Conservation (phyloP, 2,888 invertebrate genomes). For the Eupithecia exiguata region DNA sequence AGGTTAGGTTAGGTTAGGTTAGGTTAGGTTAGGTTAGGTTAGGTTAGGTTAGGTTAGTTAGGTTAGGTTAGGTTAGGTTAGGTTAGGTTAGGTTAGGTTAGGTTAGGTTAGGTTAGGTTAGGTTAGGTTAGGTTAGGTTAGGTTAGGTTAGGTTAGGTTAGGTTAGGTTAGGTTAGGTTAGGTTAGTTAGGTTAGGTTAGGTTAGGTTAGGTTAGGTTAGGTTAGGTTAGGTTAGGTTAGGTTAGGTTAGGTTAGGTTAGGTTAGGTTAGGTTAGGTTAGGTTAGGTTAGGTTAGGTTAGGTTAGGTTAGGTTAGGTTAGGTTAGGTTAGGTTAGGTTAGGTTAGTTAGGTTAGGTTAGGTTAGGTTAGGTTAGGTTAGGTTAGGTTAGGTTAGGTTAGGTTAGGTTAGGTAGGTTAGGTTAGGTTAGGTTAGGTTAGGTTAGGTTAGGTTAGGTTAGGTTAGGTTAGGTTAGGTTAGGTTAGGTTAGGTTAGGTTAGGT, state of each 20-base stretch:
- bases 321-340: too few relatives aligned
- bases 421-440: constrained; percentile 38
- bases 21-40: constrained; percentile 45
- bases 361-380: too few relatives aligned
- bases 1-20: constrained; percentile 40
- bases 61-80: constrained; percentile 42
- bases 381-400: constrained; percentile 2
- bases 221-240: too few relatives aligned
- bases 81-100: constrained; percentile 40
- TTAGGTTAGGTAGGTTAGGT: constrained; percentile 21
- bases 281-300: constrained; percentile 7
- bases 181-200: too few relatives aligned
- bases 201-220: background rate
- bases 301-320: background rate
- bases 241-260: background rate
- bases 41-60: constrained; percentile 41
- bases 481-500: constrained; percentile 45
- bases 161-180: constrained; percentile 1
- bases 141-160: constrained; percentile 3
- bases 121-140: constrained; percentile 37
- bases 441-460: constrained; percentile 45
- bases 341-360: too few relatives aligned
- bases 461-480: constrained; percentile 46
- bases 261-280: constrained; percentile 7
- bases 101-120: constrained; percentile 43